phyloP scores from a whole-genome alignment of 1,140 invertebrate species.

The Drosophila mauritiana region DNA sequence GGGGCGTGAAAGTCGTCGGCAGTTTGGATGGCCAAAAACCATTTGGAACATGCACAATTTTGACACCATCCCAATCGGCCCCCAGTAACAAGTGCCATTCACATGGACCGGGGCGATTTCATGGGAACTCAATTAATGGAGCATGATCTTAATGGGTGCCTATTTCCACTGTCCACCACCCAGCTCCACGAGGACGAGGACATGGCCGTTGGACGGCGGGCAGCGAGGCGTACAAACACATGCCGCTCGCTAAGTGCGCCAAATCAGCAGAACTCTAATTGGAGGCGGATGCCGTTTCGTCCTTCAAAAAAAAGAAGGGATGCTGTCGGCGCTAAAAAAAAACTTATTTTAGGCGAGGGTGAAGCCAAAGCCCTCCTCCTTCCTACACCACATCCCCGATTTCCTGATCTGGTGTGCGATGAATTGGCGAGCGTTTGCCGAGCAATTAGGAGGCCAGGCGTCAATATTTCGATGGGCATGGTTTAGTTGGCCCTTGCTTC shows the following conservation, averaged over 20 bases:
- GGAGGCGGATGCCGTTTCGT: slow-evolving; percentile 51
- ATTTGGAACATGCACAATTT: slow-evolving; percentile 78
- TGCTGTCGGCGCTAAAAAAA: slow-evolving; percentile 20
- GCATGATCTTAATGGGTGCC: slow-evolving; percentile 82
- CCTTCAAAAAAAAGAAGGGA: slow-evolving; percentile 13
- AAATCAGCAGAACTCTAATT: slow-evolving; percentile 81
- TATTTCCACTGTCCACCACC: slow-evolving; percentile 30
- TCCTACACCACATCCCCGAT: neutral
- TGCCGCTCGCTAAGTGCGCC: slow-evolving; percentile 74
- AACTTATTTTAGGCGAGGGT: slow-evolving; percentile 30
- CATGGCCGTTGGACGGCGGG: neutral
- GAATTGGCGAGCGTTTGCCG: slow-evolving; percentile 41
- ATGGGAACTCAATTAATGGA: slow-evolving; percentile 82
- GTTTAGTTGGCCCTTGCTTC: slow-evolving; percentile 11
- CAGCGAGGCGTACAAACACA: slow-evolving; percentile 58
- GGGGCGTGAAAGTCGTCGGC: slow-evolving; percentile 3
- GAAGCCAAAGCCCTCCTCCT: slow-evolving; percentile 20
- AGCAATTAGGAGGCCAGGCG: slow-evolving; percentile 54
- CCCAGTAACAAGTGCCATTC: slow-evolving; percentile 68
- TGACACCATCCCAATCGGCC: slow-evolving; percentile 53
- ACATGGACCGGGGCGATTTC: slow-evolving; percentile 62
- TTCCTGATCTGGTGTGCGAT: slow-evolving; percentile 29
- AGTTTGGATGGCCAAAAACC: slow-evolving; percentile 55
- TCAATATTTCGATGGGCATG: slow-evolving; percentile 32
- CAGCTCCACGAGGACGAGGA: neutral